A percentile compares a stretch with the other conserved stretches of the same genome.
Conservation (phyloP, 2,113 vertebrate species). For the Campylorhamphus procurvoides region DNA sequence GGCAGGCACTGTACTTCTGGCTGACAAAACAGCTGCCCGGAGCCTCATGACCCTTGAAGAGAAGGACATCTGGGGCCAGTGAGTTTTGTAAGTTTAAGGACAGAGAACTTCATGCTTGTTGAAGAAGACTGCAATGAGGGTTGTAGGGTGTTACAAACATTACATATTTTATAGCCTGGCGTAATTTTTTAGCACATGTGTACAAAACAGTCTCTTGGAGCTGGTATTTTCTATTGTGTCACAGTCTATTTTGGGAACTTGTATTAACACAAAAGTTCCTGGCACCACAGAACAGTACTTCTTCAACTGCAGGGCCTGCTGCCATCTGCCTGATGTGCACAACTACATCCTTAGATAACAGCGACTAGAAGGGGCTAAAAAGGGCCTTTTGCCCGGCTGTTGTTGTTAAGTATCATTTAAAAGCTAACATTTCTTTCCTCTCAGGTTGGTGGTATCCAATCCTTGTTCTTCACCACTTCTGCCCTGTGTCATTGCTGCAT, state of each 20-base stretch:
- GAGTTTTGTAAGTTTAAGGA: neutral
- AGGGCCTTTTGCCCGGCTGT: neutral
- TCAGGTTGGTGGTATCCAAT: neutral
- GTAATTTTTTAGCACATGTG: neutral
- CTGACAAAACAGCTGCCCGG: neutral
- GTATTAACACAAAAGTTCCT: conserved; percentile 14
- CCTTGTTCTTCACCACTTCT: neutral
- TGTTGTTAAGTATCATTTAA: neutral
- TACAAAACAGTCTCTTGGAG: neutral
- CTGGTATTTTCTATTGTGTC: conserved; percentile 41
- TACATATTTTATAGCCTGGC: neutral
- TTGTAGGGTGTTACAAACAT: neutral
- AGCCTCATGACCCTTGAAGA: neutral
- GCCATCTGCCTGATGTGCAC: neutral
- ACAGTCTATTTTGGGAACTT: conserved; percentile 26
- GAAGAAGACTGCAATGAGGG: neutral
- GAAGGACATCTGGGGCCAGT: neutral
- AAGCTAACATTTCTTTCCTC: neutral
- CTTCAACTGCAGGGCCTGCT: neutral
- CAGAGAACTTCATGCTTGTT: neutral
- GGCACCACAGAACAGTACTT: neutral
- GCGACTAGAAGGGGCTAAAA: neutral
- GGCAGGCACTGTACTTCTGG: neutral
- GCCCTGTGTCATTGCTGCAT: neutral
- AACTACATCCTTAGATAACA: neutral